phyloP scores from a whole-genome alignment of 2,888 invertebrate species.

The Rotaria macrura region DNA sequence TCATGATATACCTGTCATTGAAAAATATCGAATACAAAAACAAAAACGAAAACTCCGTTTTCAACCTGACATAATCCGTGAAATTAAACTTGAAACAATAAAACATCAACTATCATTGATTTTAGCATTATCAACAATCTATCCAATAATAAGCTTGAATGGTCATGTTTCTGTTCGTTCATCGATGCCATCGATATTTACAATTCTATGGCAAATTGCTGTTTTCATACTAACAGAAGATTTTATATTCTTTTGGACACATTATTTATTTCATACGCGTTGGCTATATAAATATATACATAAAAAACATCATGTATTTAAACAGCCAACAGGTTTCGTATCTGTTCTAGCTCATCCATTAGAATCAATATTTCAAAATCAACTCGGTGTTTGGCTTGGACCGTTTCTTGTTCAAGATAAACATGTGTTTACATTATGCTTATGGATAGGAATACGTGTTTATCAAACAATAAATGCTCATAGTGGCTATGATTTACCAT shows the following conservation, averaged over 20 bases:
- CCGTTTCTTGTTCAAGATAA: background rate
- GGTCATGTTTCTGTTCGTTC: background rate
- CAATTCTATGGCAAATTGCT: background rate
- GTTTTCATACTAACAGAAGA: background rate
- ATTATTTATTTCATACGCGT: slow-evolving; percentile 6
- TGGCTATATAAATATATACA: slow-evolving; percentile 3
- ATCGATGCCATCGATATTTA: background rate
- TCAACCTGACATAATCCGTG: background rate
- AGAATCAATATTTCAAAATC: background rate
- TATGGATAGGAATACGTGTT: background rate
- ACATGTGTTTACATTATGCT: background rate
- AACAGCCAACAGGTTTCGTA: background rate
- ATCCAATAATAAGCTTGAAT: background rate
- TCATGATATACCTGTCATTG: background rate
- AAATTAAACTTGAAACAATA: background rate
- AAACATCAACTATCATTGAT: background rate
- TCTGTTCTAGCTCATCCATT: background rate
- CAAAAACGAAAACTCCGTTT: background rate
- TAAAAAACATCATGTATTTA: background rate
- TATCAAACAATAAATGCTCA: slow-evolving; percentile 1
- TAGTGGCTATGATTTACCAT: background rate
- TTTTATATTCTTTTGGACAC: slow-evolving; percentile 3
- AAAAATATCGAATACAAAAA: slow-evolving; percentile 4
- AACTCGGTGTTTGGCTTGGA: background rate
- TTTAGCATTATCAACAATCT: background rate